A percentile compares a stretch with the other conserved stretches of the same genome.
Conservation (phyloP, 2,797 vertebrate species). For the Tapera naevia region DNA sequence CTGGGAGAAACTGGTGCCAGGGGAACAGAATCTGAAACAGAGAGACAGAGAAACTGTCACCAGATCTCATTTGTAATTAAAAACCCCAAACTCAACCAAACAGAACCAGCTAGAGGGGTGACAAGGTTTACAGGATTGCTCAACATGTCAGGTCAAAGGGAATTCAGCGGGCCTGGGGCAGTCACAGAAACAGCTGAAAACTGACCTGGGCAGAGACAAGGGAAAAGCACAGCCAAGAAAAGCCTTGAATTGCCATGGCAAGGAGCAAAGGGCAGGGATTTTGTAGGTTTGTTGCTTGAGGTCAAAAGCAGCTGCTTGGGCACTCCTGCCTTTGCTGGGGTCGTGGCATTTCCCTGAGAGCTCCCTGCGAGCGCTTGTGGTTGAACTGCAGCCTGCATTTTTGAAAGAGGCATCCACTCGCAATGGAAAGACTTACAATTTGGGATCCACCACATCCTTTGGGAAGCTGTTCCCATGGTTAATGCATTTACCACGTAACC, state of each 20-base stretch:
- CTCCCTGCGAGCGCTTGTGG: background rate
- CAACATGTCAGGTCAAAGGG: background rate
- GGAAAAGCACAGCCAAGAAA: background rate
- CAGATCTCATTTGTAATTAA: background rate
- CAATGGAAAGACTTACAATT: conserved; percentile 31
- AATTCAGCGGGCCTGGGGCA: background rate
- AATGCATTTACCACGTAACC: background rate
- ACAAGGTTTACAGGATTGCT: background rate
- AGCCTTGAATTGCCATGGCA: background rate
- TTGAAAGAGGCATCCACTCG: background rate
- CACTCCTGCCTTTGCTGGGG: background rate
- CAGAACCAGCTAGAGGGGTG: background rate
- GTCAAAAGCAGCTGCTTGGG: background rate
- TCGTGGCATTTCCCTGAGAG: background rate
- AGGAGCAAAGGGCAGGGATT: background rate
- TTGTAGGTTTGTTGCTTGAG: background rate
- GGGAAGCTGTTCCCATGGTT: conserved; percentile 61
- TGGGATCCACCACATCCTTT: conserved; percentile 58
- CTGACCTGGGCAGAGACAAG: background rate
- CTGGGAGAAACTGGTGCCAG: background rate
- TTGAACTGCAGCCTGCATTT: background rate
- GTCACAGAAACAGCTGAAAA: background rate
- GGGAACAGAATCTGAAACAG: background rate
- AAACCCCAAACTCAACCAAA: background rate
- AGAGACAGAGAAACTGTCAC: background rate